Evolutionary conservation across 1,140 invertebrate genomes (phyloP).

Genomic region (Cataglyphis hispanica): DNA sequence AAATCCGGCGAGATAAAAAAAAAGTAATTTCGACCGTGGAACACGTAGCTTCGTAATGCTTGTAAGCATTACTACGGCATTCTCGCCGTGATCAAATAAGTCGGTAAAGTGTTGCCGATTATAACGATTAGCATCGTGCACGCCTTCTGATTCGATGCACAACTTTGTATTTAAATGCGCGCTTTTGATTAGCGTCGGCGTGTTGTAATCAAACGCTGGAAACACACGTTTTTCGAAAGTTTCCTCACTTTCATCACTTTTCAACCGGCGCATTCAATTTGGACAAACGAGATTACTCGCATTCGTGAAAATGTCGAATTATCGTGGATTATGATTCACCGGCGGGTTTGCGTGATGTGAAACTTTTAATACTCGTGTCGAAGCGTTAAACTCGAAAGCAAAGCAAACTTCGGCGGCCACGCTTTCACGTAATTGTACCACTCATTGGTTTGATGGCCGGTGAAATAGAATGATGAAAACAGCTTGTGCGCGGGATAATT

Average conservation of each 20-base stretch:
- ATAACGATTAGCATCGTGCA: conserved; percentile 2
- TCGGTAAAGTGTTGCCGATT: conserved; percentile 4
- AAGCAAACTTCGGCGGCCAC: conserved; percentile 68
- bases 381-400: conserved; percentile 72
- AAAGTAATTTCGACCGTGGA: background rate
- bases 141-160: background rate
- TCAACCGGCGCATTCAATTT: conserved; percentile 13
- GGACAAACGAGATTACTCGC: conserved; percentile 44
- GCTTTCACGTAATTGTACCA: conserved; percentile 61
- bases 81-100: conserved; percentile 37
- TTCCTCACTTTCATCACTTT: background rate
- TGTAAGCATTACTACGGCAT: conserved; percentile 26
- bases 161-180: conserved; percentile 6
- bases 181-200: background rate
- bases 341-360: conserved; percentile 62
- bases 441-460: conserved; percentile 65
- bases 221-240: conserved; percentile 7
- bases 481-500: background rate
- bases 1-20: conserved; percentile 23
- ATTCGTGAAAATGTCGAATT: conserved; percentile 70
- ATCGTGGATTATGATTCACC: conserved; percentile 70
- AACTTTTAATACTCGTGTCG: conserved; percentile 72
- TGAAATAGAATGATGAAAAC: conserved; percentile 62
- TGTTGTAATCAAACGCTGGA: conserved; percentile 20
- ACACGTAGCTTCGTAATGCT: conserved; percentile 25